Conservation (phyloP, 2,888 invertebrate species). For the Athripsodes cinereus region DNA sequence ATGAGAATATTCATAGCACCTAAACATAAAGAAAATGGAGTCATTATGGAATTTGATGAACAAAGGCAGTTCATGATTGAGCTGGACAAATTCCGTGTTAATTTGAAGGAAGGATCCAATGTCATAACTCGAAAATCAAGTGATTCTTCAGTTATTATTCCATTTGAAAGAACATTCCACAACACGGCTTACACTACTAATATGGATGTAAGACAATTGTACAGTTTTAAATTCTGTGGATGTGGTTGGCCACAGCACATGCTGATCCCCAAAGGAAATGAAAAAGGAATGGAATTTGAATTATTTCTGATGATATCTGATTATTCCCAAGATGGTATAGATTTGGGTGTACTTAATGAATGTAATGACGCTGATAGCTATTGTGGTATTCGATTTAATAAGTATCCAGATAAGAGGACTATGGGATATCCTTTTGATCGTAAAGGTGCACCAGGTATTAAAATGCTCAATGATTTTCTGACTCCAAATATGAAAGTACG, state of each 20-base stretch:
- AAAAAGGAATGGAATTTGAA: conserved; percentile 32
- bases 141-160: conserved; percentile 76
- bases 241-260: conserved; percentile 38
- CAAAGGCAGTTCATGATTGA: conserved; percentile 35
- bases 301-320: conserved; percentile 35
- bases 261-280: conserved; percentile 35
- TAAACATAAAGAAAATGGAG: conserved; percentile 30
- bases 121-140: conserved; percentile 58
- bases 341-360: conserved; percentile 1
- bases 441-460: conserved; percentile 48
- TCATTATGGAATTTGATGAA: conserved; percentile 26
- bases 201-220: conserved; percentile 45
- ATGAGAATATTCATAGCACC: conserved; percentile 35
- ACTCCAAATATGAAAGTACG: conserved; percentile 58
- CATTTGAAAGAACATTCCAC: conserved; percentile 75
- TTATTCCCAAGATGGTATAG: conserved; percentile 30
- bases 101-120: conserved; percentile 58
- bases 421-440: conserved; percentile 59
- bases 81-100: conserved; percentile 30
- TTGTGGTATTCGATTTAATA: conserved; percentile 48
- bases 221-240: conserved; percentile 37
- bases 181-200: conserved; percentile 58
- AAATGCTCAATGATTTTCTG: conserved; percentile 52
- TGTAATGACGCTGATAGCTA: conserved; percentile 49
- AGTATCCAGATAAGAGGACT: conserved; percentile 48